Percentiles rank a stretch among this genome's conserved stretches.
phyloP scores from a whole-genome alignment of 2,797 vertebrate genomes.

The Sebastes steindachneri region DNA sequence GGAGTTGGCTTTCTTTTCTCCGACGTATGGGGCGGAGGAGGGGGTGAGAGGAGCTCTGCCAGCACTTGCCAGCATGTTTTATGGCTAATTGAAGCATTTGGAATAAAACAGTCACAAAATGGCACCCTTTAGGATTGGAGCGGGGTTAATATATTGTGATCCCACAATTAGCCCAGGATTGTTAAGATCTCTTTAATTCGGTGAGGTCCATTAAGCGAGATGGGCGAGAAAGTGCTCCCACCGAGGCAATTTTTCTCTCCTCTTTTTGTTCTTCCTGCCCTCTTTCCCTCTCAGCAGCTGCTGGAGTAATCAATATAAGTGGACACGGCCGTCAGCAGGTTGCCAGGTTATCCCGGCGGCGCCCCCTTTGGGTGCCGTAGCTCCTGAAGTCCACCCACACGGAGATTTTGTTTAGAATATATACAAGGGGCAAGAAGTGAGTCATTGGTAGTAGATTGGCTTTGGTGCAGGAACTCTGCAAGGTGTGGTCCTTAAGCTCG shows the following conservation, averaged over 20 bases:
- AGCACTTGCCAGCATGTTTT: constrained; percentile 82
- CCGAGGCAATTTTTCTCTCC: constrained; percentile 72
- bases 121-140: constrained; percentile 84
- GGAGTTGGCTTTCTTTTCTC: constrained; percentile 70
- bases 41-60: constrained; percentile 52
- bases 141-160: constrained; percentile 89
- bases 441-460: constrained; percentile 43
- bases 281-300: constrained; percentile 68
- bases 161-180: constrained; percentile 89
- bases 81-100: constrained; percentile 88
- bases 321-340: constrained; percentile 59
- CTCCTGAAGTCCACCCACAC: constrained; percentile 43
- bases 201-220: constrained; percentile 89
- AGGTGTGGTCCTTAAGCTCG: constrained; percentile 38
- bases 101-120: constrained; percentile 84
- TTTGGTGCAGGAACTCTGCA: constrained; percentile 37
- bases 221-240: constrained; percentile 75
- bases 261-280: constrained; percentile 65
- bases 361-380: constrained; percentile 50
- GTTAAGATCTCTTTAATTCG: constrained; percentile 90
- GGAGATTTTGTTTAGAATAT: constrained; percentile 53
- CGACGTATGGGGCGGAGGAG: constrained; percentile 31
- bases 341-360: constrained; percentile 61
- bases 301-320: constrained; percentile 75
- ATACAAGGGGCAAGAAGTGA: constrained; percentile 29